Evolutionary conservation across 2,797 vertebrate genomes (phyloP).

Genomic region (Schizopygopsis pylzovi): DNA sequence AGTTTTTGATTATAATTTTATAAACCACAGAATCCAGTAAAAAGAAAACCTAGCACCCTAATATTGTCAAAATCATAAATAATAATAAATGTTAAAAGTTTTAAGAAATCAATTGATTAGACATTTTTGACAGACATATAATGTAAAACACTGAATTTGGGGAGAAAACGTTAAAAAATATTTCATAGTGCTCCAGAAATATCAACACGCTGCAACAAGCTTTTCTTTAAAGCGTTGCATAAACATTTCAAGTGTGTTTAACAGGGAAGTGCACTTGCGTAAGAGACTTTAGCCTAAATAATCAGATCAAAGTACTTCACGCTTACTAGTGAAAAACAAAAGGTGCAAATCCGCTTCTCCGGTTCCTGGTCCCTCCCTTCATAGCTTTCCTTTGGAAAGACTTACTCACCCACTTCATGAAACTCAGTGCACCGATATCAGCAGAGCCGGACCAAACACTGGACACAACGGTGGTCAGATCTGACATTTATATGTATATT

Average conservation of each 20-base stretch:
- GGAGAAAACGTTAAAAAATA: neutral
- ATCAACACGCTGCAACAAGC: neutral
- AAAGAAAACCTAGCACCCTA: neutral
- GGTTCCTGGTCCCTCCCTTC: neutral
- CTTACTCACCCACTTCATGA: neutral
- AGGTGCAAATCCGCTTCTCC: conserved; percentile 17
- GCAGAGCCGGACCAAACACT: neutral
- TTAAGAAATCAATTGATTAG: neutral
- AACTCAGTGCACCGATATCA: neutral
- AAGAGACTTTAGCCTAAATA: conserved; percentile 8
- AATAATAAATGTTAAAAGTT: neutral
- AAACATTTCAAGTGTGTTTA: neutral
- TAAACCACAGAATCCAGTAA: neutral
- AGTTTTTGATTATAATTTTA: neutral
- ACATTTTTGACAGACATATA: neutral
- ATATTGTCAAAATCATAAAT: neutral
- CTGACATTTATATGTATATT: neutral
- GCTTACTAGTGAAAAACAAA: conserved; percentile 37
- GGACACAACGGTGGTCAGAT: neutral
- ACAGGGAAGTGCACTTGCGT: neutral
- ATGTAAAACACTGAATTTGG: neutral
- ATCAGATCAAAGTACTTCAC: conserved; percentile 37
- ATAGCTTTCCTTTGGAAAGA: neutral
- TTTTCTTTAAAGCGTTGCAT: neutral
- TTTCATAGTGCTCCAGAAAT: neutral